phyloP scores from a whole-genome alignment of 1,140 invertebrate species.

The Drosophila willistoni region DNA sequence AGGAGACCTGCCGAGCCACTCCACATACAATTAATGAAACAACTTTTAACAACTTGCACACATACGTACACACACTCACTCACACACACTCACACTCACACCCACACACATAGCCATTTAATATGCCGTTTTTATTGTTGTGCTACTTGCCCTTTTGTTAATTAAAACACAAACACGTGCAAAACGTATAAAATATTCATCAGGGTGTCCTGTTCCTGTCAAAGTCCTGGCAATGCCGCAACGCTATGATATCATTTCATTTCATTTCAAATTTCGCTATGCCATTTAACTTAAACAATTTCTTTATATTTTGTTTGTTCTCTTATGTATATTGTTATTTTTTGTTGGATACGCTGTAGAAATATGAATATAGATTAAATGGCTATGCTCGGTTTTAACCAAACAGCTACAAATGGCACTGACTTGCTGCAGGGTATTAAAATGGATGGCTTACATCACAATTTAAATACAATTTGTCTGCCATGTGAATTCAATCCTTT shows the following conservation, averaged over 20 bases:
- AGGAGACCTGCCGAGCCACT: constrained; percentile 33
- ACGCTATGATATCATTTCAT: constrained; percentile 10
- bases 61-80: constrained; percentile 19
- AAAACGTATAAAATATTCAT: constrained; percentile 71
- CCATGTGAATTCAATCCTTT: constrained; percentile 75
- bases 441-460: neutral
- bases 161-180: constrained; percentile 82
- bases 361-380: neutral
- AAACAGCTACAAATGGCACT: neutral
- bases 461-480: constrained; percentile 34
- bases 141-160: constrained; percentile 65
- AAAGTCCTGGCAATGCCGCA: neutral
- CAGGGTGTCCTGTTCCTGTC: constrained; percentile 44
- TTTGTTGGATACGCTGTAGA: constrained; percentile 8
- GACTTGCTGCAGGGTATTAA: neutral
- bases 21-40: constrained; percentile 52
- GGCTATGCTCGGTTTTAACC: neutral
- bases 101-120: constrained; percentile 43
- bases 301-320: constrained; percentile 6
- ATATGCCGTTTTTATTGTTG: constrained; percentile 75
- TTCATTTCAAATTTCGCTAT: constrained; percentile 20
- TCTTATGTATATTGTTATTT: constrained; percentile 16
- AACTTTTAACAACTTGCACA: constrained; percentile 52
- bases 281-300: constrained; percentile 1
- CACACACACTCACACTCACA: neutral